Conservation (phyloP, 2,113 vertebrate genomes). For the Nibea albiflora region DNA sequence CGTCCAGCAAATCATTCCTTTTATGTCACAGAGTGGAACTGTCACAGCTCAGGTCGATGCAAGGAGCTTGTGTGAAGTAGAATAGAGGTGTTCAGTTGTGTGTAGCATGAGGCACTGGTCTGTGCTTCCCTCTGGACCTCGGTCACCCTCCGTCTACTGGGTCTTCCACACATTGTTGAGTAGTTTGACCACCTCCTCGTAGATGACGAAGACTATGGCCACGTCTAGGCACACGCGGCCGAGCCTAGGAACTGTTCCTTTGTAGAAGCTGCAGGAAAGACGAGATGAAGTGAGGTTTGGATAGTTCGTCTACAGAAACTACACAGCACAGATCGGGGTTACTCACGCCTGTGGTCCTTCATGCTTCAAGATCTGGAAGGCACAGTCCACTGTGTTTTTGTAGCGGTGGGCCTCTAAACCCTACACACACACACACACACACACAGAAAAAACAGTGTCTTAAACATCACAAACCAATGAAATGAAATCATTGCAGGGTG, state of each 20-base stretch:
- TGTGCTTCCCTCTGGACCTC: constrained; percentile 30
- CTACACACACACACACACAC: constrained; percentile 61
- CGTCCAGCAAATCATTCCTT: constrained; percentile 14
- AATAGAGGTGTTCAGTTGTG: constrained; percentile 66
- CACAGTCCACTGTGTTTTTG: constrained; percentile 87
- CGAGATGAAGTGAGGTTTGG: not conserved
- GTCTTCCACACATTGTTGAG: constrained; percentile 84
- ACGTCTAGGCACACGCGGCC: constrained; percentile 82
- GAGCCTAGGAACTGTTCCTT: constrained; percentile 82
- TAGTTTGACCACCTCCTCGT: constrained; percentile 84
- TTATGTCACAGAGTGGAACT: not conserved
- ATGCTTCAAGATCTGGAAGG: constrained; percentile 87
- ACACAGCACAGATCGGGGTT: not conserved
- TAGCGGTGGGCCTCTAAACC: constrained; percentile 87
- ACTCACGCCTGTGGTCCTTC: constrained; percentile 88
- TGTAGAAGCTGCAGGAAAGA: constrained; percentile 80
- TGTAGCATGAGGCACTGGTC: constrained; percentile 60
- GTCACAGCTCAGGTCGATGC: constrained; percentile 22
- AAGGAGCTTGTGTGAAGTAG: constrained; percentile 26
- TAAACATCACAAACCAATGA: not conserved
- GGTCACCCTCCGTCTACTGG: constrained; percentile 57
- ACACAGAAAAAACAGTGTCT: not conserved
- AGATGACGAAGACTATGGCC: constrained; percentile 85
- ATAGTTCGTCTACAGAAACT: not conserved
- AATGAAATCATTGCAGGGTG: not conserved